A percentile compares a stretch with the other conserved stretches of the same genome.
These are phyloP conservation scores for Grantiella picta DNA, from an alignment of 2,113 vertebrate genomes.

Conservation along the genomic window DNA sequence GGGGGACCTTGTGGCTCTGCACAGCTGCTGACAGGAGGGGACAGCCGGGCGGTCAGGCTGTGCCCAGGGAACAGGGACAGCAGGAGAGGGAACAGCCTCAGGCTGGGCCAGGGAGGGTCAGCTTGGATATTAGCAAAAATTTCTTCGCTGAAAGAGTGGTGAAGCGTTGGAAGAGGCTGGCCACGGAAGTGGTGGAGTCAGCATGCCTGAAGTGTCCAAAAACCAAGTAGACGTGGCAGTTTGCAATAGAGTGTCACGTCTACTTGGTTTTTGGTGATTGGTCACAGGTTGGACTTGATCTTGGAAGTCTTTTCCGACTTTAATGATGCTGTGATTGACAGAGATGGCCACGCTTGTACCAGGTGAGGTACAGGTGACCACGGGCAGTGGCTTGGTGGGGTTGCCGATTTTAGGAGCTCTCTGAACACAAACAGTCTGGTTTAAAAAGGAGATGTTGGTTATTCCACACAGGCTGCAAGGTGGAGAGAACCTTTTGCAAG, in stretches of 20 bases:
- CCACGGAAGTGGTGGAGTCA: not conserved
- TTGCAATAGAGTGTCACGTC: not conserved
- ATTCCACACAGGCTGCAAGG: not conserved
- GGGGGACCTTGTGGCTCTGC: not conserved
- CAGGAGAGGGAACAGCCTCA: not conserved
- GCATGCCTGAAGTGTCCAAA: not conserved
- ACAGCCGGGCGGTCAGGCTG: not conserved
- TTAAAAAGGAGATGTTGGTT: not conserved
- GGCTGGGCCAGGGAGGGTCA: not conserved
- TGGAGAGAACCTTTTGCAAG: not conserved
- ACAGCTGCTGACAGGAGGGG: not conserved
- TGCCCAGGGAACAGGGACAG: not conserved
- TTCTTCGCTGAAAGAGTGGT: no score
- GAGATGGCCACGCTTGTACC: not conserved
- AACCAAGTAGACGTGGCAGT: no score
- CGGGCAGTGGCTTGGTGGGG: accelerated
- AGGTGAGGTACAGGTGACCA: not conserved
- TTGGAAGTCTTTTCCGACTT: not conserved
- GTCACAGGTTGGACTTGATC: not conserved
- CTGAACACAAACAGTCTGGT: not conserved
- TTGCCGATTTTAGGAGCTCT: not conserved
- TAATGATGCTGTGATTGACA: no score
- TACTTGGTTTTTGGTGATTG: not conserved
- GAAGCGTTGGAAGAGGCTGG: not conserved
- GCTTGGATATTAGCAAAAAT: not conserved